Percentiles rank a stretch among this genome's conserved stretches.
These are phyloP conservation scores for Ischnus inquisitorius DNA, from an alignment of 2,888 invertebrate genomes.

Conservation along the genomic window DNA sequence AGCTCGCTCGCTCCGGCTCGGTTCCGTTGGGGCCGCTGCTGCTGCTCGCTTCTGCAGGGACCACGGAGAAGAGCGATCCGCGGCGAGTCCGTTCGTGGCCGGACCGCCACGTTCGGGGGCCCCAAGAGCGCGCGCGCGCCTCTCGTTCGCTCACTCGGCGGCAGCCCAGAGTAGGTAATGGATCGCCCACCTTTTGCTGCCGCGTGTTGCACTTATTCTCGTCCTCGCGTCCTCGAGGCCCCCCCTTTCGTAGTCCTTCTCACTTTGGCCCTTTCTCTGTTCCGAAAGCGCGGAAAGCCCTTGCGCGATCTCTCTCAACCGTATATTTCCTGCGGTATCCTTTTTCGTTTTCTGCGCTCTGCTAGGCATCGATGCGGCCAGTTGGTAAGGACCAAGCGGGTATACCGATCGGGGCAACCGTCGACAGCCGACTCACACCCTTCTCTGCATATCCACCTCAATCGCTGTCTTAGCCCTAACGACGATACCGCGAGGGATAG, in stretches of 20 bases:
- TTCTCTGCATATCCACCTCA: slow-evolving; percentile 67
- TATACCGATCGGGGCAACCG: slow-evolving; percentile 56
- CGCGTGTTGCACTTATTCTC: slow-evolving; percentile 71
- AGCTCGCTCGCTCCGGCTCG: background rate
- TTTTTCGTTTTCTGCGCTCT: slow-evolving; percentile 28
- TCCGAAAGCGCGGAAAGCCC: slow-evolving; percentile 53
- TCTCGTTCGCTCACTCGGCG: slow-evolving; percentile 45
- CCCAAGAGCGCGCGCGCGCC: slow-evolving; percentile 46
- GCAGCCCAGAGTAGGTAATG: slow-evolving; percentile 74
- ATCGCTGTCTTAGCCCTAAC: slow-evolving; percentile 63
- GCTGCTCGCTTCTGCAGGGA: slow-evolving; percentile 28
- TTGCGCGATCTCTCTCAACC: slow-evolving; percentile 50
- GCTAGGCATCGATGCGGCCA: slow-evolving; percentile 32
- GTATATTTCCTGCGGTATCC: slow-evolving; percentile 45
- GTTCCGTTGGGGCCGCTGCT: no score
- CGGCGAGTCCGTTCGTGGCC: slow-evolving; percentile 53
- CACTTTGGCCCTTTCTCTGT: slow-evolving; percentile 61
- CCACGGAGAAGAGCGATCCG: slow-evolving; percentile 58
- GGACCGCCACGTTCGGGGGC: slow-evolving; percentile 62
- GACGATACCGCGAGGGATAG: slow-evolving; percentile 54
- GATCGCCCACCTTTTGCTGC: slow-evolving; percentile 77
- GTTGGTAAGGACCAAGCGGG: slow-evolving; percentile 43
- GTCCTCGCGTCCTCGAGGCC: slow-evolving; percentile 48
- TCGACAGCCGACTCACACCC: slow-evolving; percentile 68
- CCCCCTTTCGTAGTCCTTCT: slow-evolving; percentile 49